Conservation (phyloP, 2,113 vertebrate genomes). For the Rutilus rutilus region DNA sequence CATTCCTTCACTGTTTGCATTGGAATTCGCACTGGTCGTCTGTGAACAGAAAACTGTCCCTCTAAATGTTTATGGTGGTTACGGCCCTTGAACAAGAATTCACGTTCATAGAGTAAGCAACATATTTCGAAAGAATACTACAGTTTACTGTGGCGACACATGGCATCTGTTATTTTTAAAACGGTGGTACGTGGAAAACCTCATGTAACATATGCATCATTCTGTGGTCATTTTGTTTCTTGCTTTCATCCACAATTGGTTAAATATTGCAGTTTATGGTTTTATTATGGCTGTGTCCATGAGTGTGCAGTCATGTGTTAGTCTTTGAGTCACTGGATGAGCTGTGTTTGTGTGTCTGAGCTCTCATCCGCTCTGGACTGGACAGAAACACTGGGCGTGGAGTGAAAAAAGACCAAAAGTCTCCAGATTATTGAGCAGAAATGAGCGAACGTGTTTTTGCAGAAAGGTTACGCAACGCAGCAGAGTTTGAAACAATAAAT, state of each 20-base stretch:
- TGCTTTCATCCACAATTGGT: neutral
- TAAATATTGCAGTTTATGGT: neutral
- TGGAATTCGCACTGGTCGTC: too few species aligned
- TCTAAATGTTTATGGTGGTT: too few species aligned
- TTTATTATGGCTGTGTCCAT: slow-evolving; percentile 27
- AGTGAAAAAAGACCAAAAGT: neutral
- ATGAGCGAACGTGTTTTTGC: neutral
- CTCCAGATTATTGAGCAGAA: neutral
- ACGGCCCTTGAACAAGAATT: neutral
- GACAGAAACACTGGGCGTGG: neutral
- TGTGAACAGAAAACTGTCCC: too few species aligned
- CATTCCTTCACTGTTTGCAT: too few species aligned
- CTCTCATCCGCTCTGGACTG: neutral
- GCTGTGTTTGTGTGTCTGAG: slow-evolving; percentile 24
- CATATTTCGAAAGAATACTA: neutral
- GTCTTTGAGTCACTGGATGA: slow-evolving; percentile 40
- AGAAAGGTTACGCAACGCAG: neutral
- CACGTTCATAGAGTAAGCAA: neutral
- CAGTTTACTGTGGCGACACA: neutral
- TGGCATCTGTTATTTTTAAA: neutral
- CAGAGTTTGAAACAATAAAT: neutral
- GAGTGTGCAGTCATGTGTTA: neutral
- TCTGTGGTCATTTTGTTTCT: neutral
- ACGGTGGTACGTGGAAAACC: neutral
- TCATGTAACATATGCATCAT: neutral